Evolutionary conservation across 2,113 vertebrate genomes (phyloP).

Genomic region (Barnardius zonarius): DNA sequence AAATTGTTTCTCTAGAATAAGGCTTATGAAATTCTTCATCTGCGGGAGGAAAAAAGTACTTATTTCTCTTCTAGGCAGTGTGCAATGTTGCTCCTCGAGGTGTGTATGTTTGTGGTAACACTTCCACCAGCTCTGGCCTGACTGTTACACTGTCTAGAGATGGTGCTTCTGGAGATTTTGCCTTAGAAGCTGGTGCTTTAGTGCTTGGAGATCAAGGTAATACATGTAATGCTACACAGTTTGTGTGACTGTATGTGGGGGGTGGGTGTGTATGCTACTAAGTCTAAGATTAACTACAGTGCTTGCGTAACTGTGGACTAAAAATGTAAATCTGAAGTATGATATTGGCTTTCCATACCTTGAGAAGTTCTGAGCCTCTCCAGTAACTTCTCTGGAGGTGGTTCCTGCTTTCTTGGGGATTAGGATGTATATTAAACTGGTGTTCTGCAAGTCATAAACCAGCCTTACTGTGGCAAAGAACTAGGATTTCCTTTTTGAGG

Average conservation of each 20-base stretch:
- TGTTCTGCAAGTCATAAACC: neutral
- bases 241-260: neutral
- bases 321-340: neutral
- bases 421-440: neutral
- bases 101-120: constrained; percentile 97
- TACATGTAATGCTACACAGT: neutral
- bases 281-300: neutral
- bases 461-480: neutral
- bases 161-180: constrained; percentile 88
- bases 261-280: neutral
- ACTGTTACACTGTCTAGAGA: constrained; percentile 94
- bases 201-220: constrained; percentile 97
- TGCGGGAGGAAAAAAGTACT: neutral
- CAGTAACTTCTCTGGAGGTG: neutral
- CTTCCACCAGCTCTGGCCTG: constrained; percentile 91
- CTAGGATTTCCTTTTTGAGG: neutral
- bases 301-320: neutral
- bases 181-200: constrained; percentile 94
- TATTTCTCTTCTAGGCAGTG: constrained; percentile 79
- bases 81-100: constrained; percentile 93
- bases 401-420: neutral
- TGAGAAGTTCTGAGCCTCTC: neutral
- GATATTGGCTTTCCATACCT: neutral
- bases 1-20: neutral
- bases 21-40: neutral